Conservation (phyloP, 2,888 invertebrate species). For the Neoitamus cyanurus region DNA sequence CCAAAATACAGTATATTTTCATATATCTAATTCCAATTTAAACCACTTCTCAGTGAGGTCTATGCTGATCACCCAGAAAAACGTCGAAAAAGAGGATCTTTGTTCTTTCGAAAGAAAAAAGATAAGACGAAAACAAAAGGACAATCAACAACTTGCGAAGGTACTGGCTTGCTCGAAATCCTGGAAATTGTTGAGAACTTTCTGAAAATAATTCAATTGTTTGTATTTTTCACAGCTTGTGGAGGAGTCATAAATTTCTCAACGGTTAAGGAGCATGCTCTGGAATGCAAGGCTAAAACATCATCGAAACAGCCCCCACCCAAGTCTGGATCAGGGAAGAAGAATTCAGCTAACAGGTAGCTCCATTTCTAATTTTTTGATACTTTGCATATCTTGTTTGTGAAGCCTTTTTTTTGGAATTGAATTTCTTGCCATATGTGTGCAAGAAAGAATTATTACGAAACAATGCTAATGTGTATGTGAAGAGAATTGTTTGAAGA, state of each 20-base stretch:
- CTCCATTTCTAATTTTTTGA: constrained; percentile 28
- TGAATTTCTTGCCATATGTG: not conserved
- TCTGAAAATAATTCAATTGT: not conserved
- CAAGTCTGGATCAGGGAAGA: constrained; percentile 57
- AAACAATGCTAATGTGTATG: not conserved
- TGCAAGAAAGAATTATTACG: not conserved
- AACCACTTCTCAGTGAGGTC: constrained; percentile 58
- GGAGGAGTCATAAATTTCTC: constrained; percentile 88
- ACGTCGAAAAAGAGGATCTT: constrained; percentile 85
- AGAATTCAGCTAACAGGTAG: constrained; percentile 57
- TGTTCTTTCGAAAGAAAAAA: constrained; percentile 93
- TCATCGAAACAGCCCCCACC: constrained; percentile 54
- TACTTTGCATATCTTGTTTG: not conserved
- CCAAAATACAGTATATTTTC: not conserved
- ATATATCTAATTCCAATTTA: constrained; percentile 1
- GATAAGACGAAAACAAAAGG: constrained; percentile 68
- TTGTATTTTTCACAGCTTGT: constrained; percentile 73
- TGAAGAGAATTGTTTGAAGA: not conserved
- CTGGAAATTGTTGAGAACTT: not conserved
- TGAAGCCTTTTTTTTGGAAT: not conserved
- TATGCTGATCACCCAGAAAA: constrained; percentile 80
- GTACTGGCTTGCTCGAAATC: constrained; percentile 43
- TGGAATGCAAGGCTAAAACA: constrained; percentile 74
- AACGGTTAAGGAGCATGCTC: constrained; percentile 87
- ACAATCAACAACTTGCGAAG: constrained; percentile 62